phyloP scores from a whole-genome alignment of 2,113 vertebrate species.

The Microtus pennsylvanicus region DNA sequence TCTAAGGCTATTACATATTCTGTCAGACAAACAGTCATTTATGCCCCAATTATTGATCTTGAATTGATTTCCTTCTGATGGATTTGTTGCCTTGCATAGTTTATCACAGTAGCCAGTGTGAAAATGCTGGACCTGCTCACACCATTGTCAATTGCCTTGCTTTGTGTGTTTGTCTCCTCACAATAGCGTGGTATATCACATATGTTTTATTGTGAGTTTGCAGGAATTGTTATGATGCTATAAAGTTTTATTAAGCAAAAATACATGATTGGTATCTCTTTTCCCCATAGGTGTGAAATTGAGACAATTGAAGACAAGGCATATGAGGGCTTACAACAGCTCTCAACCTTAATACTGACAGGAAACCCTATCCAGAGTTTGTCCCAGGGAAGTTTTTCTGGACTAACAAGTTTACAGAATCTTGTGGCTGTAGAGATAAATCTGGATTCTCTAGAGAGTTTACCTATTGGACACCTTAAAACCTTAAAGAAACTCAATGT shows the following conservation, averaged over 20 bases:
- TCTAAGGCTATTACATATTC: neutral
- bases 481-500: constrained; percentile 85
- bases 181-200: neutral
- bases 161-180: neutral
- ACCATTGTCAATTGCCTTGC: neutral
- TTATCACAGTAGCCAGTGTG: neutral
- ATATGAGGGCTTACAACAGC: constrained; percentile 80
- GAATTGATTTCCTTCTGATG: constrained; percentile 2
- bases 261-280: constrained; percentile 41
- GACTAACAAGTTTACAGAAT: constrained; percentile 81
- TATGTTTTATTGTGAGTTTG: neutral
- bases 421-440: constrained; percentile 85
- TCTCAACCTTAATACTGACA: constrained; percentile 88
- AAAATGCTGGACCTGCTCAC: neutral
- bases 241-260: neutral
- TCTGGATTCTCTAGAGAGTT: constrained; percentile 76
- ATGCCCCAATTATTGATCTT: neutral
- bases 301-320: constrained; percentile 84
- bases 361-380: constrained; percentile 85
- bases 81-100: neutral
- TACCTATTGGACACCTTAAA: constrained; percentile 85
- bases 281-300: constrained; percentile 85
- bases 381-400: constrained; percentile 80
- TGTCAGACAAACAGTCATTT: neutral
- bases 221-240: neutral